Evolutionary conservation across 2,113 vertebrate genomes (phyloP).

Genomic region (Nothobranchius furzeri): DNA sequence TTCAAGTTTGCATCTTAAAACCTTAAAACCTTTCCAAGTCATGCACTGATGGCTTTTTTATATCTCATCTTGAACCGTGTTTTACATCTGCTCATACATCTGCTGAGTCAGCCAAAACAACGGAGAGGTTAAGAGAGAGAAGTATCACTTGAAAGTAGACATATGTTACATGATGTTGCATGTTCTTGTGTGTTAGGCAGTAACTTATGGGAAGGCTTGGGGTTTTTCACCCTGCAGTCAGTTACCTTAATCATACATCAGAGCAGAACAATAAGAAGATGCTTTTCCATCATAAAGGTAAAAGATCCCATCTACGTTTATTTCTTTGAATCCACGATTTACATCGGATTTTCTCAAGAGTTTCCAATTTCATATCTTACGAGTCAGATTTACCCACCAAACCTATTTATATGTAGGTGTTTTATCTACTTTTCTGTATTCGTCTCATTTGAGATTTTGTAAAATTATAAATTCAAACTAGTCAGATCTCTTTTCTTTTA

Average conservation of each 20-base stretch:
- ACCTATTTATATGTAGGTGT: too few species aligned
- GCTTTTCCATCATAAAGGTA: background rate
- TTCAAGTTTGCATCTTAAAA: background rate
- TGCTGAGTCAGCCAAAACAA: conserved; percentile 33
- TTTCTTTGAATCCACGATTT: conserved; percentile 5
- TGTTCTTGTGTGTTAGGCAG: conserved; percentile 40
- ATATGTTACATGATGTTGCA: conserved; percentile 18
- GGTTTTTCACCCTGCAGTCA: conserved; percentile 24
- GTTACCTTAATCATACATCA: conserved; percentile 18
- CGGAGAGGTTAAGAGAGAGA: conserved; percentile 20
- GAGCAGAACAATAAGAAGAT: conserved; percentile 9
- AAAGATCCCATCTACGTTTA: conserved; percentile 1
- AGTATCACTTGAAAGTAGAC: conserved; percentile 18
- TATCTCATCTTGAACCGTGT: background rate
- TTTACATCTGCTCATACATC: background rate
- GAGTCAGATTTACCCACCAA: conserved; percentile 11
- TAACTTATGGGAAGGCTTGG: conserved; percentile 20
- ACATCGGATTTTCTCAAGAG: conserved; percentile 36
- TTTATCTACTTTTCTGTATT: too few species aligned
- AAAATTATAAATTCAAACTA: background rate
- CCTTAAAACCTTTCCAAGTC: background rate
- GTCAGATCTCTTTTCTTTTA: background rate
- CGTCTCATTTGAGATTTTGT: too few species aligned
- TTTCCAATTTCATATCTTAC: conserved; percentile 44
- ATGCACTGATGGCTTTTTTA: background rate